These are phyloP conservation scores for Tetranychus piercei DNA, from an alignment of 2,888 invertebrate genomes.

Conservation along the genomic window DNA sequence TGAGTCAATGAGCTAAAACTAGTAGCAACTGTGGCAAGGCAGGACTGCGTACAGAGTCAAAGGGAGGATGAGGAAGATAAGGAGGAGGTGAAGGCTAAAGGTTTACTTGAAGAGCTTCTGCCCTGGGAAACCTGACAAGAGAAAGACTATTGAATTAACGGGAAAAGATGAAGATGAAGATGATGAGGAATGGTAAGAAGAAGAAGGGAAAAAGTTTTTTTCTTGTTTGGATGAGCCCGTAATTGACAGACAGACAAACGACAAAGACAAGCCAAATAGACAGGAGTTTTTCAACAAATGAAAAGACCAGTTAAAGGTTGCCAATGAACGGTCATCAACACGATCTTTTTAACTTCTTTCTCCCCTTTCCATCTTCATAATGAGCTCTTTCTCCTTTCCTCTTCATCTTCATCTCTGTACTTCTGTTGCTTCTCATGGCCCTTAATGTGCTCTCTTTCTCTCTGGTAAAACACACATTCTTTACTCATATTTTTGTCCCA, in stretches of 20 bases:
- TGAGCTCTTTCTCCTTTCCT: no score
- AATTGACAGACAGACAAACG: background rate
- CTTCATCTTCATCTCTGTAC: no score
- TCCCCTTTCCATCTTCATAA: no score
- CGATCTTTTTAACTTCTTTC: no score
- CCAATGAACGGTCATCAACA: no score
- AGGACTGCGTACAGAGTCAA: background rate
- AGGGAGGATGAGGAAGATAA: background rate
- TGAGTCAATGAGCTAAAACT: no score
- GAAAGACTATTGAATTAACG: conserved; percentile 1
- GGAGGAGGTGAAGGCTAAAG: conserved; percentile 1
- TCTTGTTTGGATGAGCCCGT: background rate
- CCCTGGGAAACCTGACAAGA: background rate
- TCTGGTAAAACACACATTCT: no score
- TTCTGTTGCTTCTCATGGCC: no score
- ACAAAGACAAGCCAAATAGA: background rate
- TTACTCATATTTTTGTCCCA: no score
- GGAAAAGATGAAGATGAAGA: background rate
- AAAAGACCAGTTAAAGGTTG: no score
- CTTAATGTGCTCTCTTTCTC: no score
- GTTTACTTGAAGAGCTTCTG: background rate
- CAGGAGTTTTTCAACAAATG: background rate
- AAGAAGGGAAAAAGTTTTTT: background rate
- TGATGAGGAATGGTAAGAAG: background rate
- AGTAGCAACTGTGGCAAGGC: background rate